A percentile compares a stretch with the other conserved stretches of the same genome.
phyloP scores from a whole-genome alignment of 2,113 vertebrate genomes.

The Siniperca knerii region DNA sequence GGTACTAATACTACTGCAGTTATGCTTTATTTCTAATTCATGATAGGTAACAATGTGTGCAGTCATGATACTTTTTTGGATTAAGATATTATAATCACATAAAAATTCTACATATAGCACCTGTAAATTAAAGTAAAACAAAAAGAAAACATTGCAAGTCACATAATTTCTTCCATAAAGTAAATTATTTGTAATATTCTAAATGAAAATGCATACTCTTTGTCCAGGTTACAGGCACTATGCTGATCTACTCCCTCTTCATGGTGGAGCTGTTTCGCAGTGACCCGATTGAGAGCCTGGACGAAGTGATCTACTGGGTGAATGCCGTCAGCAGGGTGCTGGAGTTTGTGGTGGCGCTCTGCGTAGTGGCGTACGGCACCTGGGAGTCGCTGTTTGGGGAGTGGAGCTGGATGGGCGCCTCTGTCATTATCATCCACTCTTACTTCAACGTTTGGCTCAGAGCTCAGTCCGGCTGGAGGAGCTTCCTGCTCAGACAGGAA shows the following conservation, averaged over 20 bases:
- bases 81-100: not conserved
- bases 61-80: not conserved
- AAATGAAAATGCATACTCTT: not conserved
- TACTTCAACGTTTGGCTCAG: conserved; percentile 93
- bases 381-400: conserved; percentile 90
- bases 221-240: conserved; percentile 87
- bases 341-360: conserved; percentile 91
- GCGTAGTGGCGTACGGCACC: conserved; percentile 89
- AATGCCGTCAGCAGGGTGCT: conserved; percentile 88
- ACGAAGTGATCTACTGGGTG: conserved; percentile 90
- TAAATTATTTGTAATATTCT: not conserved
- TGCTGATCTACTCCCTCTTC: conserved; percentile 90
- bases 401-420: conserved; percentile 93
- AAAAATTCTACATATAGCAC: too few relatives aligned
- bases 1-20: not conserved
- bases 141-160: not conserved
- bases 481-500: conserved; percentile 88
- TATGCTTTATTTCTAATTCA: not conserved
- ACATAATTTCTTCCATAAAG: not conserved
- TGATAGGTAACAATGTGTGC: not conserved
- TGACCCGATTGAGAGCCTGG: conserved; percentile 85
- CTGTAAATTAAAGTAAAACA: not conserved
- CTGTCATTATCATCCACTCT: conserved; percentile 89
- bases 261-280: conserved; percentile 87
- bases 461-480: conserved; percentile 90